phyloP scores from a whole-genome alignment of 2,888 invertebrate genomes.

The Eurytoma adleriae region DNA sequence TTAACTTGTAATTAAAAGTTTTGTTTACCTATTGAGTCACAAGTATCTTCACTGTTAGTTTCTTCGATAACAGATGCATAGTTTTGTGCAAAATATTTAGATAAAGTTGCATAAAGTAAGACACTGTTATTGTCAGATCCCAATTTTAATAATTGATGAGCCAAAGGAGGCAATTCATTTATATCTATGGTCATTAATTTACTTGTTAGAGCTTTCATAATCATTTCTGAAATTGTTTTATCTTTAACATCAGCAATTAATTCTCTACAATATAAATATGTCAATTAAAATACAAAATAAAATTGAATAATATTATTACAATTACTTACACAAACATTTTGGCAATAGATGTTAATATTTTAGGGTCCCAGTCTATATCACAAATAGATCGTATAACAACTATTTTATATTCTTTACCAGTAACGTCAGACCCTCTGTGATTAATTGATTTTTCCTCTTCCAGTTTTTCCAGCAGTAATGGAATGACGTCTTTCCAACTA shows the following conservation, averaged over 20 bases:
- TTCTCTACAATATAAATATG: constrained; percentile 58
- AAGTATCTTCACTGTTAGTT: constrained; percentile 57
- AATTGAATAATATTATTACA: constrained; percentile 20
- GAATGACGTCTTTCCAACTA: constrained; percentile 84
- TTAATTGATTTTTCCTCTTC: constrained; percentile 78
- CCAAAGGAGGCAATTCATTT: constrained; percentile 82
- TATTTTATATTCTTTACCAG: constrained; percentile 80
- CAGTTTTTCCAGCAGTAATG: constrained; percentile 80
- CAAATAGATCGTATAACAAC: constrained; percentile 81
- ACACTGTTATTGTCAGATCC: constrained; percentile 76
- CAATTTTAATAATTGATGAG: constrained; percentile 82
- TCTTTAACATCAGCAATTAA: constrained; percentile 79
- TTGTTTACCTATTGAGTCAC: constrained; percentile 65
- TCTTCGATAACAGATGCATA: constrained; percentile 66
- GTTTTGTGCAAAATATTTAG: constrained; percentile 77
- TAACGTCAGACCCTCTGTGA: constrained; percentile 79
- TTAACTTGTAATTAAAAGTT: not conserved
- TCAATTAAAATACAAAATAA: not conserved
- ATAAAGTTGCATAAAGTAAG: constrained; percentile 77
- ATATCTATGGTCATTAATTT: constrained; percentile 79
- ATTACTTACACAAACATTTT: constrained; percentile 82
- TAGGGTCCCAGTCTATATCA: constrained; percentile 79
- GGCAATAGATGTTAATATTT: constrained; percentile 80
- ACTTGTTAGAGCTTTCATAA: constrained; percentile 81
- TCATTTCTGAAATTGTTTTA: constrained; percentile 71